Evolutionary conservation across 2,888 invertebrate species (phyloP), one percentile per base, ranked within the genome.

Genomic region (Hipparchia sbordonii): DNA sequence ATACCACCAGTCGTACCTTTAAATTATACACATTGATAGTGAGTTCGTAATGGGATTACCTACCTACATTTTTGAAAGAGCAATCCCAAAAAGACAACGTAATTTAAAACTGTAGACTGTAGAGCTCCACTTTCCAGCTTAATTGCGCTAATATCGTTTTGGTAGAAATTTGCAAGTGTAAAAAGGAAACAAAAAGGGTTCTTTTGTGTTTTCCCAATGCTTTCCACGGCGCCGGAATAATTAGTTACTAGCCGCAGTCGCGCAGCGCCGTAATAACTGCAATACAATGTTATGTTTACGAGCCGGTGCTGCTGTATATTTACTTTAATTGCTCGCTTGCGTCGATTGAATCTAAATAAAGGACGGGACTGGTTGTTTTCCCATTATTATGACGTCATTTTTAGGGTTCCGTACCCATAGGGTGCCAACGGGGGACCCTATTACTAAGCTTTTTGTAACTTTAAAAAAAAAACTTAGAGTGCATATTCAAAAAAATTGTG

Each of bases 161-260:
- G 66, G 39, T 52, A 65, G 33, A 39, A 66, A 54, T n/a, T 33
- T 33, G 66, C 13, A 23, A 45, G 54, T 2, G 8, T 51, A 54
- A 54, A 65, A 66, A 54, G 33, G 33, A 66, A 54, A 65, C 62
- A 46, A 62, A 65, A 52, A 65, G 65, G 65, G 65, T 10, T 54
- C 54, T 39, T 65, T 66, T 54, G 66, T 54, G 33, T 52, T 66
- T 39, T 54, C 5, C 39, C 39, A 39, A 39, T 39, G 39, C 39
- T 39, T 39, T 39, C 52, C 13, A 63, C 54, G 7, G 39, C 39
- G 54, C 39, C n/a, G 66, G 66, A 66, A 66, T 66, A 66, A 66
- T 66, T 66, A 66, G 23, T 23, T 23, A 66, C 65, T 66, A 66
- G 45, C 66, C 39, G 5, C 52, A 12, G 23, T 65, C 10, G 33